Base-by-base conservation (phyloP, 2,888 invertebrate genomes). In the Dryobotodes eremita region DNA sequence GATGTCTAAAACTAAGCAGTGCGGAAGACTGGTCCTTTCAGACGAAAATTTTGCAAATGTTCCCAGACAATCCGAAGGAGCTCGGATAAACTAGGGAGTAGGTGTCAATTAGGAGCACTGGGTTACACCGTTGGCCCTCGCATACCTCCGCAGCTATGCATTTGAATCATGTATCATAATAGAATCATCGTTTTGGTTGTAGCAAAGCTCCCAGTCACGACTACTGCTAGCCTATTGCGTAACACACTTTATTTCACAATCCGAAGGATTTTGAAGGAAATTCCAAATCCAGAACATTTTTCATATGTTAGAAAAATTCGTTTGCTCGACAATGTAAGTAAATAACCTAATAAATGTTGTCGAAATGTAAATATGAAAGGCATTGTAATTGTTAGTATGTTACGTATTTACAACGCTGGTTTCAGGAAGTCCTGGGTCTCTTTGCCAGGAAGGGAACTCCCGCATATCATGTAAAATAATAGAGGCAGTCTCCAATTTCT, bases 101-200 rank as follows among this genome's bases (percentile, higher is more conserved):
- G 77, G 75, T 26, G 36, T 75, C 65, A 77, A 65, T 75, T 59
- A 57, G 20, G 55, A 77, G 57, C 36, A 36, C 13, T 57, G 55
- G 77, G 75, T 75, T 46, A 48, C 55, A 7, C n/a, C 0, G 31
- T 46, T 17, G n/a, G n/a, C 48, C 15, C 31, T 74, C 31, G 31
- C 31, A 64, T 64, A 13, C 17, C 46, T n/a, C 26, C 17, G 6
- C 15, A 68, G 4, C 20, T 42, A 53, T 42, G 23, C 23, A 50
- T 53, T 50, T 23, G 1, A n/a, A 62, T 48, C 10, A 8, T 31
- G 20, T 26, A 26, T 71, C 42, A 57, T 11, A 13, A 57, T 11
- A 13, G n/a, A 17, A 15, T 26, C 3, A 31, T 62, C 20, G 10
- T 36, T 20, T 26, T 42, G 20, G 23, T 42, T 20, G 17, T 17